Conservation (phyloP, 92 coral and sea anemone species). For the Blastomussa wellsi region DNA sequence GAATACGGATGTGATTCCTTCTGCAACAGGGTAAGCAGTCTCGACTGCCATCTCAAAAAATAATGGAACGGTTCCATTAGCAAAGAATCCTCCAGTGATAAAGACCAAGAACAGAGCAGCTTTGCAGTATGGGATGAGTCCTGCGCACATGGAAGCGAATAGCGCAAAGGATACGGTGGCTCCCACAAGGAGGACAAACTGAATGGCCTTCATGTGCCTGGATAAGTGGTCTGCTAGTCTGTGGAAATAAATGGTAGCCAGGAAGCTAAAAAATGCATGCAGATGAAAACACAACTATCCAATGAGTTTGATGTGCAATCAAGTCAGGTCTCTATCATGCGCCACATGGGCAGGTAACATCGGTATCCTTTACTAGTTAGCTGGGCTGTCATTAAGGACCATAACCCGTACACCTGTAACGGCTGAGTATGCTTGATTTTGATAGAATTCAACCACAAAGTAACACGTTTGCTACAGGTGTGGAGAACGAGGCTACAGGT, state of each 20-base stretch:
- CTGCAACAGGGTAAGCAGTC: conserved; percentile 89
- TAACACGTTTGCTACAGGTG: too few relatives aligned
- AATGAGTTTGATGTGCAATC: too few relatives aligned
- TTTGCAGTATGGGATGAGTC: conserved; percentile 62
- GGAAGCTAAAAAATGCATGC: not conserved
- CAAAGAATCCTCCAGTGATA: conserved; percentile 77
- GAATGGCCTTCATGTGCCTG: conserved; percentile 78
- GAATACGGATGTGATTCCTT: conserved; percentile 80
- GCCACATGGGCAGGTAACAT: too few relatives aligned
- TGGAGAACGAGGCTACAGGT: too few relatives aligned
- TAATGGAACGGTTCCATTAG: conserved; percentile 84
- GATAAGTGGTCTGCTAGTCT: conserved; percentile 91
- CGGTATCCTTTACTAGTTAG: too few relatives aligned
- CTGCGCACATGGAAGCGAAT: conserved; percentile 71
- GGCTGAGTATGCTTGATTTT: too few relatives aligned
- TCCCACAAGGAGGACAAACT: conserved; percentile 63
- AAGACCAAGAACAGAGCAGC: conserved; percentile 66
- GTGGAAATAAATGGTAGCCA: not conserved
- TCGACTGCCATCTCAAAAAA: conserved; percentile 92
- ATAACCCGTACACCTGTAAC: too few relatives aligned
- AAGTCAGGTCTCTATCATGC: too few relatives aligned
- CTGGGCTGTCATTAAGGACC: too few relatives aligned
- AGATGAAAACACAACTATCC: too few relatives aligned
- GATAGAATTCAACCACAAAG: too few relatives aligned
- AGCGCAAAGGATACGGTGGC: conserved; percentile 61